Evolutionary conservation across 2,888 invertebrate genomes (phyloP).

Genomic region (Pomacea canaliculata): DNA sequence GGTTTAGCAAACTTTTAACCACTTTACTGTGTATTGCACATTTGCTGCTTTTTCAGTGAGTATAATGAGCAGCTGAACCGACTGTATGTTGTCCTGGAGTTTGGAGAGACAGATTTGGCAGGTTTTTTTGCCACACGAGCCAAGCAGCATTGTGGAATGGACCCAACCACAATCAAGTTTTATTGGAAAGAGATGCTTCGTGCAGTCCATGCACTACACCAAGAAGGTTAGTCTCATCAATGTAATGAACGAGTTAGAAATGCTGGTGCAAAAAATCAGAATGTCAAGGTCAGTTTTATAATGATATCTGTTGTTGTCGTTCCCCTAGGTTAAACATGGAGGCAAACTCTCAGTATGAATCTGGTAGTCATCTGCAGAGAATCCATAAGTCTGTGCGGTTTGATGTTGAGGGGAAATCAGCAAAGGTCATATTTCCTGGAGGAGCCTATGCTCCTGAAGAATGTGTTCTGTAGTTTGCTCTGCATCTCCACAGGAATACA

Average conservation of each 20-base stretch:
- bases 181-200: slow-evolving; percentile 95
- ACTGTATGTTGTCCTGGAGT: slow-evolving; percentile 90
- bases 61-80: slow-evolving; percentile 74
- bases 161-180: slow-evolving; percentile 83
- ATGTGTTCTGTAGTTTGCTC: too few relatives aligned
- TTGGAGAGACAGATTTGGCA: slow-evolving; percentile 90
- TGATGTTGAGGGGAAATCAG: too few relatives aligned
- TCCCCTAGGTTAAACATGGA: not conserved
- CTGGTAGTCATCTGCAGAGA: too few relatives aligned
- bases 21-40: not conserved
- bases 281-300: too few relatives aligned
- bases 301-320: not conserved
- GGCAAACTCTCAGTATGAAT: too few relatives aligned
- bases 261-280: too few relatives aligned
- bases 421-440: too few relatives aligned
- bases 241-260: too few relatives aligned
- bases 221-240: slow-evolving; percentile 76
- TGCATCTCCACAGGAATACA: too few relatives aligned
- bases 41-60: slow-evolving; percentile 76
- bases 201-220: slow-evolving; percentile 91
- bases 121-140: slow-evolving; percentile 73
- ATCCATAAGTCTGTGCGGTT: too few relatives aligned
- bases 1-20: not conserved
- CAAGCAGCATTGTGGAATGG: slow-evolving; percentile 71
- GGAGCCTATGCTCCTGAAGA: too few relatives aligned